phyloP scores from a whole-genome alignment of 2,888 invertebrate species.

The Hydrotaea diabolus region DNA sequence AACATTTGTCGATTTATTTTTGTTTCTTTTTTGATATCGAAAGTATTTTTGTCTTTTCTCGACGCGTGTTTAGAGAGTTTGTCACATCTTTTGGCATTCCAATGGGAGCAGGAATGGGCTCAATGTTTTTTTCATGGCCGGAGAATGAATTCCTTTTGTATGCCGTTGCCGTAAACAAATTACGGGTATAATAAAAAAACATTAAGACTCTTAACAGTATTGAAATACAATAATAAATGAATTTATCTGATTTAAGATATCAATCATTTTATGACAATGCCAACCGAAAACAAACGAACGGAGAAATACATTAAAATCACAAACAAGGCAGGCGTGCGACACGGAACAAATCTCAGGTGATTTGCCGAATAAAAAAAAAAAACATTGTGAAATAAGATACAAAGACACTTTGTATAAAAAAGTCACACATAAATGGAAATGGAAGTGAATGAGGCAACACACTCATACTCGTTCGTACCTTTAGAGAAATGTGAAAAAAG shows the following conservation, averaged over 20 bases:
- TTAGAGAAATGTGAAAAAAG: background rate
- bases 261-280: conserved; percentile 55
- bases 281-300: background rate
- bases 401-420: too few relatives aligned
- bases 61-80: background rate
- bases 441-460: background rate
- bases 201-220: conserved; percentile 26
- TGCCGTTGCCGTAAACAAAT: background rate
- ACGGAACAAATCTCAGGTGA: conserved; percentile 9
- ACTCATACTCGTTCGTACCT: background rate
- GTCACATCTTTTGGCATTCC: background rate
- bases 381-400: background rate
- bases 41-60: too few relatives aligned
- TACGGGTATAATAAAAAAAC: background rate
- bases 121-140: background rate
- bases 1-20: background rate
- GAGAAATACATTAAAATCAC: background rate
- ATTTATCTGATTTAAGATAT: conserved; percentile 52
- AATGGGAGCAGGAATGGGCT: background rate
- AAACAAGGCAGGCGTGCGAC: too few relatives aligned
- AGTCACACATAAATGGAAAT: background rate
- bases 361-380: too few relatives aligned
- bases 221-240: conserved; percentile 46
- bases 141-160: background rate
- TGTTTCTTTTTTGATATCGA: too few relatives aligned